phyloP scores from a whole-genome alignment of 2,888 invertebrate species.

The Anthophora plumipes region DNA sequence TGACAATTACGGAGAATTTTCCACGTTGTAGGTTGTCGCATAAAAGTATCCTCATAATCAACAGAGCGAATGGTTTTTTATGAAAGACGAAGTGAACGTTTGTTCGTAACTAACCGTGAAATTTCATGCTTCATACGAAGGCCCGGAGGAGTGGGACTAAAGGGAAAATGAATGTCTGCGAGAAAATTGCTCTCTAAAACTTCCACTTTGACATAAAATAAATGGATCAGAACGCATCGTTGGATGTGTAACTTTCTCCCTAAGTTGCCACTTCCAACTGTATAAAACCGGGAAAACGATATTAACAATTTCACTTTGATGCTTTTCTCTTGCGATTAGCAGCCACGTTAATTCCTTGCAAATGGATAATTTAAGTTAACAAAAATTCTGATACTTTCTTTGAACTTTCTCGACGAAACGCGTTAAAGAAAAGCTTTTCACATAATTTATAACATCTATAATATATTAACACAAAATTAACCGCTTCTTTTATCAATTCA shows the following conservation, averaged over 20 bases:
- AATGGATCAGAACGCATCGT: not conserved
- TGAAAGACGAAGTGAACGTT: not conserved
- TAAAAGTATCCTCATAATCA: not conserved
- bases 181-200: slow-evolving; percentile 15
- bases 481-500: no score
- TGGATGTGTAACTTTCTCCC: not conserved
- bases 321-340: not conserved
- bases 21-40: no score
- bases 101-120: not conserved
- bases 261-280: not conserved
- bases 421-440: not conserved
- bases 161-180: not conserved
- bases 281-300: not conserved
- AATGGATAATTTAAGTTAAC: not conserved
- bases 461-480: slow-evolving; percentile 1
- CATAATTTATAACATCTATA: not conserved
- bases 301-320: not conserved
- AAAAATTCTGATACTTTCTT: not conserved
- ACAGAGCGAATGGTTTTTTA: not conserved
- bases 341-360: not conserved
- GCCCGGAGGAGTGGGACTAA: not conserved
- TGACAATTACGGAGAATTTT: not conserved
- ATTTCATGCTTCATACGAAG: not conserved
- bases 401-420: not conserved
- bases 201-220: not conserved